Conservation (phyloP, 2,888 invertebrate species). For the Lasiommata megera region DNA sequence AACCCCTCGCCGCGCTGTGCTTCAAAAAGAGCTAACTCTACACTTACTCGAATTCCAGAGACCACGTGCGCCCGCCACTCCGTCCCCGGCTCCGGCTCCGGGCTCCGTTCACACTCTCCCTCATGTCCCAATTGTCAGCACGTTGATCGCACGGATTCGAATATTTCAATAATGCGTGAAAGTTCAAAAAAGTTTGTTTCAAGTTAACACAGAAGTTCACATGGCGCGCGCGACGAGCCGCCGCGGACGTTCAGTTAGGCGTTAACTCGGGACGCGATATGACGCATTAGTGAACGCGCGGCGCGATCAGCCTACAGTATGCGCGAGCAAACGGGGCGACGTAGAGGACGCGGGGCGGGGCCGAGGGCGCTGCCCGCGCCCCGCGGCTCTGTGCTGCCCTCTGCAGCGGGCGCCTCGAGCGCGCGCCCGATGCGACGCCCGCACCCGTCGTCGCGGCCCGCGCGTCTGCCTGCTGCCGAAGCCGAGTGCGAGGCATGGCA, state of each 20-base stretch:
- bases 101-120: conserved; percentile 66
- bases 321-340: conserved; percentile 65
- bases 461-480: conserved; percentile 40
- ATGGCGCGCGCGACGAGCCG: conserved; percentile 67
- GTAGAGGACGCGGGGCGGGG: conserved; percentile 43
- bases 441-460: conserved; percentile 48
- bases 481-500: conserved; percentile 35
- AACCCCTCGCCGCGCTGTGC: conserved; percentile 45
- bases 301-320: conserved; percentile 60
- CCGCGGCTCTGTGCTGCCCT: conserved; percentile 70
- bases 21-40: conserved; percentile 71
- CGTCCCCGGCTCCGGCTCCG: conserved; percentile 50
- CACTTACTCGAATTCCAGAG: conserved; percentile 65
- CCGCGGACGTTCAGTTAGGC: conserved; percentile 49
- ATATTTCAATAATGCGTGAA: neutral
- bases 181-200: conserved; percentile 33
- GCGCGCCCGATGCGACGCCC: conserved; percentile 61
- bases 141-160: conserved; percentile 35
- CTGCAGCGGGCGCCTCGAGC: conserved; percentile 79
- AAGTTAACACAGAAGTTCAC: conserved; percentile 72
- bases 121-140: conserved; percentile 39
- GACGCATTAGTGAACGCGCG: conserved; percentile 81
- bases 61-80: conserved; percentile 66
- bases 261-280: conserved; percentile 67
- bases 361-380: conserved; percentile 49